phyloP scores from a whole-genome alignment of 2,888 invertebrate genomes.

The Eulithis testata region DNA sequence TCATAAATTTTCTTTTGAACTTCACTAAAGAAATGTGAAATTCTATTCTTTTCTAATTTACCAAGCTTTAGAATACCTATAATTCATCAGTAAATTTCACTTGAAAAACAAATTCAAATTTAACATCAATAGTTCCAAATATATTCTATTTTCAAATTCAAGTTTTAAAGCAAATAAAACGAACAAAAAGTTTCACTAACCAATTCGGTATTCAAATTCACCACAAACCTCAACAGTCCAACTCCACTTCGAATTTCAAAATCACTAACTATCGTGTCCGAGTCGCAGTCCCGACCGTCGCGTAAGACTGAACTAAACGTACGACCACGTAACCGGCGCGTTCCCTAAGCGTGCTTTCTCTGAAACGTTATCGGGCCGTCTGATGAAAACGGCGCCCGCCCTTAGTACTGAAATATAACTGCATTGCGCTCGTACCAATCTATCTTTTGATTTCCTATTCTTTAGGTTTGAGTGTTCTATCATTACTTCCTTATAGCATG shows the following conservation, averaged over 20 bases:
- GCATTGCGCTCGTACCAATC: constrained; percentile 71
- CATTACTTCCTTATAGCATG: background rate
- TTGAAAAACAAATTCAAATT: constrained; percentile 1
- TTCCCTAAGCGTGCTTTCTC: constrained; percentile 68
- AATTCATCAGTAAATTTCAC: no score
- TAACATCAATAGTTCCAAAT: background rate
- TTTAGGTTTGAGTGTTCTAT: constrained; percentile 25
- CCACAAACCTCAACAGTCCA: constrained; percentile 61
- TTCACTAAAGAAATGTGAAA: background rate
- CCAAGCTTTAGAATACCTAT: background rate
- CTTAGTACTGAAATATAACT: constrained; percentile 65
- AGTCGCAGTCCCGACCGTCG: constrained; percentile 30
- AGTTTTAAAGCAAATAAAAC: constrained; percentile 2
- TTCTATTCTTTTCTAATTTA: background rate
- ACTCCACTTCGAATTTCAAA: constrained; percentile 33
- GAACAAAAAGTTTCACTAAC: constrained; percentile 19
- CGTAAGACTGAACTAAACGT: constrained; percentile 38
- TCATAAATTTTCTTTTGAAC: background rate
- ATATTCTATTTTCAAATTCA: constrained; percentile 12
- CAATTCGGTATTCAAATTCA: constrained; percentile 32
- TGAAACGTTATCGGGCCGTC: constrained; percentile 71
- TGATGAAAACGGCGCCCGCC: constrained; percentile 61
- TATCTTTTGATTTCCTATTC: constrained; percentile 25
- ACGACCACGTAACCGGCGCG: constrained; percentile 54
- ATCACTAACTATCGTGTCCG: constrained; percentile 40